Evolutionary conservation across 64 coral and sea anemone genomes (phyloP), one percentile per base, ranked within the genome.

Genomic region (Anthopleura sola): DNA sequence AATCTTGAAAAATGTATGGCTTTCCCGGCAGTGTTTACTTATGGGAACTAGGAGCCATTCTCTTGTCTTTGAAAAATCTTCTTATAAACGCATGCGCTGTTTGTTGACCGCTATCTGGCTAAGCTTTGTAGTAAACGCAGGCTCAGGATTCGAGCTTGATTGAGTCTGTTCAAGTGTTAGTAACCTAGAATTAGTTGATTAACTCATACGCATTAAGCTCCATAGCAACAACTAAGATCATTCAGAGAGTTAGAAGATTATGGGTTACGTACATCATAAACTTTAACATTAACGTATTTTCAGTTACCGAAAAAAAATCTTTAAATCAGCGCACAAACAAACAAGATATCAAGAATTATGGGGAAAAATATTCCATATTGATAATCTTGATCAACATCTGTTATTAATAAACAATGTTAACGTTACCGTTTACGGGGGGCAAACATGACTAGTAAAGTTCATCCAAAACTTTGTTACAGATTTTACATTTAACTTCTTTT

Each of bases 211-310:
- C 29, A 29, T 71, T 71, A n/a, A 62, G n/a, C 58, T 62, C 58
- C n/a, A 31, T 71, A 71, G 66, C 23, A n/a, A 53, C 50, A 53
- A 53, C 1, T 53, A 53, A 53, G 16, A 44, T 44, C 40, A 44
- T 53, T 17, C 29, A 71, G 29, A 71, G 66, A 29, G 28, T 71
- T 71, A 71, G 66, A 2, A 34, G 10, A 28, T 71, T 71, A 71
- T 32, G 66, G 66, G 66, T 71, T 71, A 71, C n/a, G 66, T 71
- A 71, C 66, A 71, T 71, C 66, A 71, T 71, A 71, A 71, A 71
- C 66, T 71, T 71, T 34, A 34, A 34, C 66, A 71, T 71, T 66
- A 66, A 66, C 60, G 29, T 28, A 4, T n/a, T 53, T 53, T 71
- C 34, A 32, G 28, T 71, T 71, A 71, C 28, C 40, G 40, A 3